A percentile compares a stretch with the other conserved stretches of the same genome.
Conservation (phyloP, 64 coral and sea anemone genomes). For the Acropora yongei region DNA sequence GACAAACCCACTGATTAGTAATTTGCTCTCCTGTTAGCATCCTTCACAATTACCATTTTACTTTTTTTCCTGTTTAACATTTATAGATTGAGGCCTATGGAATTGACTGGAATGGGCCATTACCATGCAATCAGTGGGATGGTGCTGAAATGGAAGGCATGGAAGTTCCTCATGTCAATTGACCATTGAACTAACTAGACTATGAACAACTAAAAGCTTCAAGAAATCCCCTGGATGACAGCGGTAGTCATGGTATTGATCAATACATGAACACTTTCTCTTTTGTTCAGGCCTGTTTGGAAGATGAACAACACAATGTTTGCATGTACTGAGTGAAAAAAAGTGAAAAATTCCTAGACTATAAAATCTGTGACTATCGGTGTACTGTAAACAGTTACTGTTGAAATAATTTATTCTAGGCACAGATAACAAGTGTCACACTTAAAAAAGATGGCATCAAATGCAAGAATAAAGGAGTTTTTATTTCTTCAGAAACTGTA, state of each 20-base stretch:
- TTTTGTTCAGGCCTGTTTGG: slow-evolving; percentile 49
- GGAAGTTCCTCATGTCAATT: slow-evolving; percentile 51
- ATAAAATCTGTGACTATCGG: too few species aligned
- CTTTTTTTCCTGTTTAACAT: slow-evolving; percentile 13
- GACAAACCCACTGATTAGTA: slow-evolving; percentile 7
- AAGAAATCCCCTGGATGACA: slow-evolving; percentile 44
- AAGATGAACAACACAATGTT: background rate
- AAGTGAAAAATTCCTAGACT: background rate
- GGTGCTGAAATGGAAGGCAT: slow-evolving; percentile 55
- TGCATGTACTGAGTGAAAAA: background rate
- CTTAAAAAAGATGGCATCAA: background rate
- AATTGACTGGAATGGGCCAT: slow-evolving; percentile 83
- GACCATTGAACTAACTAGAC: slow-evolving; percentile 32
- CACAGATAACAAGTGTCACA: background rate
- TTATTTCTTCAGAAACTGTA: background rate
- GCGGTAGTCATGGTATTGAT: slow-evolving; percentile 58
- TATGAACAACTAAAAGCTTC: slow-evolving; percentile 3
- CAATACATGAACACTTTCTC: slow-evolving; percentile 34
- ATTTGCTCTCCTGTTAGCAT: slow-evolving; percentile 19
- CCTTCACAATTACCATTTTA: background rate
- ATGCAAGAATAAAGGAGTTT: background rate
- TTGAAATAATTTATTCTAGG: background rate
- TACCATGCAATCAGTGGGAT: slow-evolving; percentile 76
- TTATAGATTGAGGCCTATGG: slow-evolving; percentile 45
- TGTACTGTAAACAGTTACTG: background rate